Conservation (phyloP, 2,113 vertebrate genomes). For the Sclerurus mexicanus region DNA sequence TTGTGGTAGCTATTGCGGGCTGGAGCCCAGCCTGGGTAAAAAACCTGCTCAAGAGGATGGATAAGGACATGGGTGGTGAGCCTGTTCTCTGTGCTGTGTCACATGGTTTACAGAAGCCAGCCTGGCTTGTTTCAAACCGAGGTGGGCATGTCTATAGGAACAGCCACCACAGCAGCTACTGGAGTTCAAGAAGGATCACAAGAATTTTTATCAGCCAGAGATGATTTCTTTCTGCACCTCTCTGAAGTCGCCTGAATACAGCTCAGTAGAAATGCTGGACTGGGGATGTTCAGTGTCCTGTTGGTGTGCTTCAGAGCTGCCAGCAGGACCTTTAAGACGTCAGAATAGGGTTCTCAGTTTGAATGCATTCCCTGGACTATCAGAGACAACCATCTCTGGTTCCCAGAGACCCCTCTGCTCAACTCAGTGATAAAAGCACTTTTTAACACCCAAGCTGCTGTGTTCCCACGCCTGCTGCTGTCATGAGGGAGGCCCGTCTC, state of each 20-base stretch:
- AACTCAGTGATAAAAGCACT: constrained; percentile 37
- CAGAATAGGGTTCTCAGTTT: not conserved
- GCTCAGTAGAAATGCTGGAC: not conserved
- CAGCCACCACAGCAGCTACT: not conserved
- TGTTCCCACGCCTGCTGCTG: constrained; percentile 65
- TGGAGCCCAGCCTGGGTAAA: not conserved
- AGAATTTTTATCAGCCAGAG: not conserved
- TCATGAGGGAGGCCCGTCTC: not conserved
- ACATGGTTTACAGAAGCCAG: not conserved
- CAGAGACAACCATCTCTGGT: constrained; percentile 21
- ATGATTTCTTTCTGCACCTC: not conserved
- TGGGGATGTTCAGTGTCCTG: not conserved
- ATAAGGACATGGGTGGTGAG: not conserved
- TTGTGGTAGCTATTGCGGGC: not conserved
- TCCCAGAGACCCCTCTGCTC: constrained; percentile 43
- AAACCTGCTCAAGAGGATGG: not conserved
- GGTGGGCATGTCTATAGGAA: not conserved
- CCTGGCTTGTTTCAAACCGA: not conserved
- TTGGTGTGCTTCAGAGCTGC: not conserved
- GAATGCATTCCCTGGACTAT: constrained; percentile 13
- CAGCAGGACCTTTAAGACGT: not conserved
- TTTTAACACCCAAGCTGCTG: constrained; percentile 58
- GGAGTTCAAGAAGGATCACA: not conserved
- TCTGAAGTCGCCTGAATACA: not conserved
- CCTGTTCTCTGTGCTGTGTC: not conserved